These are phyloP conservation scores for Pholis gunnellus DNA, from an alignment of 2,113 vertebrate genomes.

Conservation along the genomic window DNA sequence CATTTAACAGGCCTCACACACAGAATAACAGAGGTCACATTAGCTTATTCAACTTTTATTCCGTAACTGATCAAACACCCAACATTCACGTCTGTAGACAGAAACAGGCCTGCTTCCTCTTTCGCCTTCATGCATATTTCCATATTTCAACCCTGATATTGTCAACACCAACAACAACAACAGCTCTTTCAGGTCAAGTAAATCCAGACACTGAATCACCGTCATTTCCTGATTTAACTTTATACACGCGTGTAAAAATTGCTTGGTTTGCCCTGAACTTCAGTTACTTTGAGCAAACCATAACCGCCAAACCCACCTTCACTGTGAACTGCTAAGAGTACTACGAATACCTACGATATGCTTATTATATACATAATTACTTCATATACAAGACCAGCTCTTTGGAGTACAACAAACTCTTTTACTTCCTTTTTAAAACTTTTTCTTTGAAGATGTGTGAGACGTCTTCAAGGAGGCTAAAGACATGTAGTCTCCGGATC, in stretches of 20 bases:
- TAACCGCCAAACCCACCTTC: not conserved
- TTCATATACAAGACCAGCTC: conserved; percentile 51
- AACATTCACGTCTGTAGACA: conserved; percentile 37
- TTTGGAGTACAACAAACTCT: conserved; percentile 48
- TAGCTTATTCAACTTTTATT: conserved; percentile 65
- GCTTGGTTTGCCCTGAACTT: conserved; percentile 23
- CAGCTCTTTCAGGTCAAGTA: conserved; percentile 61
- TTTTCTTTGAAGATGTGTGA: not conserved
- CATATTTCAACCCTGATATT: conserved; percentile 15
- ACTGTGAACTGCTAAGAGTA: not conserved
- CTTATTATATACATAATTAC: conserved; percentile 64
- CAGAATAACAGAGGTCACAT: not conserved
- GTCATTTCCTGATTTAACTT: conserved; percentile 60
- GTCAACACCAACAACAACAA: not conserved
- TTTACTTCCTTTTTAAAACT: conserved; percentile 10
- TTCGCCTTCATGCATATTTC: not conserved
- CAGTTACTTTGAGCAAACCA: conserved; percentile 8
- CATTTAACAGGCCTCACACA: not conserved
- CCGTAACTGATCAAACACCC: conserved; percentile 35
- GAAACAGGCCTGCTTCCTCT: conserved; percentile 7
- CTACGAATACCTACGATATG: conserved; percentile 23
- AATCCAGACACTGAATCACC: conserved; percentile 57
- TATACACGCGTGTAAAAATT: not conserved
- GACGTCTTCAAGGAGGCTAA: not conserved
- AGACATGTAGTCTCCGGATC: not conserved